Base-by-base conservation (phyloP, 64 coral and sea anemone genomes). In the Stichodactyla helianthus region DNA sequence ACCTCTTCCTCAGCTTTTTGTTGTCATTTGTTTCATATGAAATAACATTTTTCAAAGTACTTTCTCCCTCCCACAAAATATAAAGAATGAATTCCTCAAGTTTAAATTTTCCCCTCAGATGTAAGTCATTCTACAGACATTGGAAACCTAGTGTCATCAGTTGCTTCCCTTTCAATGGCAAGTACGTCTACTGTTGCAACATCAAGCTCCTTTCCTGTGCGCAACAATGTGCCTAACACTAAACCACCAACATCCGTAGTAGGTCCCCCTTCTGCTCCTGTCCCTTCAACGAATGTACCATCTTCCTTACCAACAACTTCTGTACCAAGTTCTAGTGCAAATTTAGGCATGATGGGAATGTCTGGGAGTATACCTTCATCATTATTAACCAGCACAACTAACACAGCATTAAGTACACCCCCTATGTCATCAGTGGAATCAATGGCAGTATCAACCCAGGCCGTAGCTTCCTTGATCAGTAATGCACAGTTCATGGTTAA, bases 111-210 rank as follows among this genome's bases (percentile, higher is more conserved):
- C n/a, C n/a, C 55, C 79, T 56, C 87, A 97, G 94, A 97, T 77
- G 65, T 84, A 64, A 97, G 51, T 35, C 79, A 74, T 12, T 17
- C 87, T 51, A 85, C 86, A 60, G 88, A 91, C 51, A 83, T 89
- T 26, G 85, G 68, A 10, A 92, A 93, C 15, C 92, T 97, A 63
- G 91, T 89, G 15, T 97, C 94, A 52, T 93, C 94, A 71, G 89
- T 97, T 35, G 80, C 94, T 52, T 93, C 94, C 52, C 53, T 97
- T 68, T 93, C 94, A 55, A 89, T 97, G 13, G 55, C 89, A 83
- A 54, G 88, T 50, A 53, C 91, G 6, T 82, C 94, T 1, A 87
- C 91, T n/a, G 89, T 87, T 81, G 87, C 85, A 70, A 90, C 94
- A 22, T 89, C 91, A 85, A 74, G 70, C 84, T 20, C 84, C 82